Percentiles rank a stretch among this genome's conserved stretches.
Conservation (phyloP, 1,140 invertebrate genomes). For the Macrostomum lignano region DNA sequence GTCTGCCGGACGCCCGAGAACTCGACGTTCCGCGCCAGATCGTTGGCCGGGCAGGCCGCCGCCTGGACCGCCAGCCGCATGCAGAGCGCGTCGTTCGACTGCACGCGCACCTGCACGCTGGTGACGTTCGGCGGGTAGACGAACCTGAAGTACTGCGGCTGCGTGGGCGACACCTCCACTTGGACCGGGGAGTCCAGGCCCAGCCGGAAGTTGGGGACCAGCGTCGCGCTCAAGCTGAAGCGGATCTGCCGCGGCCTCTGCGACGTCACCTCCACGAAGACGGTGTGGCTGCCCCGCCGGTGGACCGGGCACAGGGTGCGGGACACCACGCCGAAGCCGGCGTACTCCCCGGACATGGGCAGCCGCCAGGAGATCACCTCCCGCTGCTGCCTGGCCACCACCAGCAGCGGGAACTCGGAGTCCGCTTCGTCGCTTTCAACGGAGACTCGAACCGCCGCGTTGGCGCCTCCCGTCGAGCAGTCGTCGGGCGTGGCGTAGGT, state of each 20-base stretch:
- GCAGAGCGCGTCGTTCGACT: constrained; percentile 36
- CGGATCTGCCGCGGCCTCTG: constrained; percentile 28
- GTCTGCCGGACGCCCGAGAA: constrained; percentile 43
- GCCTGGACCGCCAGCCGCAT: constrained; percentile 44
- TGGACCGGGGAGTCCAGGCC: constrained; percentile 15
- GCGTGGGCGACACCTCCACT: constrained; percentile 28
- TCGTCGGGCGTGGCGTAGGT: no score
- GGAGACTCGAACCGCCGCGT: constrained; percentile 31
- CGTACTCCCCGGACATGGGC: constrained; percentile 33
- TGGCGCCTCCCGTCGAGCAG: no score
- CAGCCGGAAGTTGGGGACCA: constrained; percentile 33
- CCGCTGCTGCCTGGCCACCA: constrained; percentile 38
- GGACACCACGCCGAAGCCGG: constrained; percentile 32
- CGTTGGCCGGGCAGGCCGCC: constrained; percentile 44
- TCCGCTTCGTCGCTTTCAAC: constrained; percentile 26
- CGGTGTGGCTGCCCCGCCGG: constrained; percentile 21
- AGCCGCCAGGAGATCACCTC: constrained; percentile 40
- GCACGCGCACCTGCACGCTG: constrained; percentile 37
- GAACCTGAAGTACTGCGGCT: constrained; percentile 31
- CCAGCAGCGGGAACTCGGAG: constrained; percentile 33
- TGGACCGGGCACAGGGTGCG: constrained; percentile 38
- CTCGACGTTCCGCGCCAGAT: constrained; percentile 39
- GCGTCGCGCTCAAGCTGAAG: constrained; percentile 31
- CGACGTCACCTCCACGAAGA: constrained; percentile 35
- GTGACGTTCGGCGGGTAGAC: constrained; percentile 29